Base-by-base conservation (phyloP, 2,888 invertebrate species). In the Drosophila limbata region DNA sequence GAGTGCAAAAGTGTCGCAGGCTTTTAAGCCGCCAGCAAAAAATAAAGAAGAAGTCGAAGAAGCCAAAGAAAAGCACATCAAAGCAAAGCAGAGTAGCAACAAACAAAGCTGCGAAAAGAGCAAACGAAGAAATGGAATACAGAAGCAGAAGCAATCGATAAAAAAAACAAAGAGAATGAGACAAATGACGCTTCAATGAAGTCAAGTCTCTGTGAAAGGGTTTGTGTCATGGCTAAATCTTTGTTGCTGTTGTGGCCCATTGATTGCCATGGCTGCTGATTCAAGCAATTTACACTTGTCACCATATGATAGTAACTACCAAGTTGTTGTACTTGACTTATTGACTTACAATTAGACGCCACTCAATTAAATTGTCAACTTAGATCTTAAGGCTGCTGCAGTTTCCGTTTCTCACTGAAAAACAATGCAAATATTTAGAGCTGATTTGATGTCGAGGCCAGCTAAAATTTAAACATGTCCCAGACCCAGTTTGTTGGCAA, bases 11-110 rank as follows among this genome's bases (percentile, higher is more conserved):
- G 73, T 74, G 71, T 79, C 60, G 52, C 61, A 73, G 60, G 56
- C 61, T 62, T 74, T 59, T 40, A 76, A 76, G 44, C 42, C 47
- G 35, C 33, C 56, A 19, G 51, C 68, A 13, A 39, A 44, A 19
- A n/a, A 44, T n/a, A 11, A 47, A 31, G 8, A 21, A 25, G 40
- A 45, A 62, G 0, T 8, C 6, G 42, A 69, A 55, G 83, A 84
- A 84, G 86, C 85, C 86, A 74, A 48, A 84, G 52, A 77, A 84
- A 75, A 45, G 44, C 69, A 69, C 56, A 52, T 19, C 51, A 77
- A 59, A 74, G 68, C 25, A 40, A 19, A 64, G 50, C 25, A 39
- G 39, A 60, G 39, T 47, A 55, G 17, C 39, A 19, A 51, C 42
- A 37, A 52, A 52, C 15, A 51, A 42, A 44, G 42, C 55, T 25